A percentile compares a stretch with the other conserved stretches of the same genome.
phyloP scores from a whole-genome alignment of 1,140 invertebrate species.

The Diachasma alloeum region DNA sequence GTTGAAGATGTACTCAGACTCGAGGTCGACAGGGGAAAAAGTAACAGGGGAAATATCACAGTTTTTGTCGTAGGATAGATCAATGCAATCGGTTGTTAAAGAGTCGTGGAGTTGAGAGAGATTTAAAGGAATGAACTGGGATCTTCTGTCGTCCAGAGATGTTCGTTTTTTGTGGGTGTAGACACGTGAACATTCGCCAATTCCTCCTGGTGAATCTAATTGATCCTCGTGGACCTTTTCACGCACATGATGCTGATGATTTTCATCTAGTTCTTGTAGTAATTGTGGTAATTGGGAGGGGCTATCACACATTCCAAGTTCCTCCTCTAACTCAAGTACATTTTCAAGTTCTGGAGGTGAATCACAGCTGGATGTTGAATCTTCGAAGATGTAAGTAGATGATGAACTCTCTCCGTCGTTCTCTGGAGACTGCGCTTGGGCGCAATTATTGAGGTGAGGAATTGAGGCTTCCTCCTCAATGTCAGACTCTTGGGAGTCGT shows the following conservation, averaged over 20 bases:
- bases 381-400: not conserved
- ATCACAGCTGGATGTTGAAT: not conserved
- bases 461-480: not conserved
- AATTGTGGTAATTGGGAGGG: not conserved
- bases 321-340: not conserved
- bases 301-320: not conserved
- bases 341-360: not conserved
- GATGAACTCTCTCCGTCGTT: not conserved
- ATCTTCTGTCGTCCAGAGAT: constrained; percentile 18
- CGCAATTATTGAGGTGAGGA: not conserved
- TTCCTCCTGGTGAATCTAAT: constrained; percentile 43
- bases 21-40: constrained; percentile 49
- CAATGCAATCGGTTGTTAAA: constrained; percentile 48
- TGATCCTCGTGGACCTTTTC: constrained; percentile 30
- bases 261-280: not conserved
- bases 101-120: constrained; percentile 34
- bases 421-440: not conserved
- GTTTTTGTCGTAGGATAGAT: constrained; percentile 39
- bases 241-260: not conserved
- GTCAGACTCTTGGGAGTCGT: not conserved
- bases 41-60: constrained; percentile 49
- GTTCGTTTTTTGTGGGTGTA: constrained; percentile 37
- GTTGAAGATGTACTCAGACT: constrained; percentile 55
- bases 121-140: not conserved
- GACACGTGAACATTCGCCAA: constrained; percentile 55